Evolutionary conservation across 2,888 invertebrate species (phyloP).

Genomic region (Ichneumon xanthorius): DNA sequence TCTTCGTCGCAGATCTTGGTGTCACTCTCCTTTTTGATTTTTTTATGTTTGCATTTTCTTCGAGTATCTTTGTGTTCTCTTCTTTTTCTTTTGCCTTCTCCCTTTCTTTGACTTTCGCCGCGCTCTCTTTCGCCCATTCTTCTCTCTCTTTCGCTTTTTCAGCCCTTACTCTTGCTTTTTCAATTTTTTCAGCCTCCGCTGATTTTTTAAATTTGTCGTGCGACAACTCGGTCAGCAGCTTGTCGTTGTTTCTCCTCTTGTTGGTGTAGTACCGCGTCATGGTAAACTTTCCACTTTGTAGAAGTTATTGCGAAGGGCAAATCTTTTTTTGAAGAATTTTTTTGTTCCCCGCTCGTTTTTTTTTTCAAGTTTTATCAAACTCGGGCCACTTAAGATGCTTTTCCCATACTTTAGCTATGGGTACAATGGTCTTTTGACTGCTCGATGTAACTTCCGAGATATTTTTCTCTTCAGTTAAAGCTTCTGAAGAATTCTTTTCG

Average conservation of each 20-base stretch:
- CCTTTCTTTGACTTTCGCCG: no score
- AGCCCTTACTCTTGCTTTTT: slow-evolving; percentile 7
- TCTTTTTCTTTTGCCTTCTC: neutral
- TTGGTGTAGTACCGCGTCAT: neutral
- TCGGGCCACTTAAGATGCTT: slow-evolving; percentile 3
- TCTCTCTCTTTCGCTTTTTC: neutral
- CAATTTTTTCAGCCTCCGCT: neutral
- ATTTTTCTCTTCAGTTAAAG: neutral
- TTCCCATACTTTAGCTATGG: neutral
- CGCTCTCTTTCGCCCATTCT: neutral
- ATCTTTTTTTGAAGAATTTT: neutral
- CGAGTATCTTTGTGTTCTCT: neutral
- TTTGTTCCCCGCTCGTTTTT: neutral
- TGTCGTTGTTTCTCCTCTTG: slow-evolving; percentile 9
- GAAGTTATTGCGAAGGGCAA: slow-evolving; percentile 12
- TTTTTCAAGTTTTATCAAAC: neutral
- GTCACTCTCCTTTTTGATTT: neutral
- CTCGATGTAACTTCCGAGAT: neutral
- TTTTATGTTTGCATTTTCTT: neutral
- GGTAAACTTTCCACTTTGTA: neutral
- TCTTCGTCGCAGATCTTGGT: neutral
- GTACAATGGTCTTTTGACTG: neutral
- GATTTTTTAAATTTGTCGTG: neutral
- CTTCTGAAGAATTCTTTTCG: neutral
- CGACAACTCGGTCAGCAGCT: slow-evolving; percentile 4